Conservation (phyloP, 1,140 invertebrate genomes). For the Hormaphis cornu region DNA sequence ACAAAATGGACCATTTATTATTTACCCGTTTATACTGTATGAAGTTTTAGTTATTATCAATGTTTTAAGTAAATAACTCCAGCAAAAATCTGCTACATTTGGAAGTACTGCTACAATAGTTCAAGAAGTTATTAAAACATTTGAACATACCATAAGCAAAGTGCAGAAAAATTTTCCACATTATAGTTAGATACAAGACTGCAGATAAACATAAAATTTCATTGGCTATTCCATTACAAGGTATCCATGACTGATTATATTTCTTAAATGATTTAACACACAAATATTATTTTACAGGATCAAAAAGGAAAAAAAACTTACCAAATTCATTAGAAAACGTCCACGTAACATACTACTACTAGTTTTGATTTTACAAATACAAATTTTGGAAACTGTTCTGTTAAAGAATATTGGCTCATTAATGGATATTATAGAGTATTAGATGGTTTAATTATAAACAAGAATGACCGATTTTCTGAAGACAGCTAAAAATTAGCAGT, state of each 20-base stretch:
- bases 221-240: neutral
- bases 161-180: neutral
- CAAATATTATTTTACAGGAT: too few species aligned
- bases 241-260: too few species aligned
- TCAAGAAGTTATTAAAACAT: neutral
- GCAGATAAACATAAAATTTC: too few species aligned
- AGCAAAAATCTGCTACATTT: neutral
- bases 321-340: too few species aligned
- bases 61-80: neutral
- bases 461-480: too few species aligned
- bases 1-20: neutral
- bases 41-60: neutral
- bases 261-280: too few species aligned
- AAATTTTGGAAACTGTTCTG: neutral
- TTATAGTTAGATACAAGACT: neutral
- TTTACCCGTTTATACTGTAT: neutral
- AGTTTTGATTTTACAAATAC: too few species aligned
- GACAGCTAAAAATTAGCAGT: neutral
- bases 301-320: too few species aligned
- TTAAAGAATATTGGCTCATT: neutral
- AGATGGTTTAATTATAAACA: too few species aligned
- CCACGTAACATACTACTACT: too few species aligned
- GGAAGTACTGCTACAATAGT: neutral
- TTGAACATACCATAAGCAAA: neutral
- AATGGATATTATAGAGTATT: neutral